These are phyloP conservation scores for Nesospiza acunhae DNA, from an alignment of 2,113 vertebrate genomes.

Conservation along the genomic window DNA sequence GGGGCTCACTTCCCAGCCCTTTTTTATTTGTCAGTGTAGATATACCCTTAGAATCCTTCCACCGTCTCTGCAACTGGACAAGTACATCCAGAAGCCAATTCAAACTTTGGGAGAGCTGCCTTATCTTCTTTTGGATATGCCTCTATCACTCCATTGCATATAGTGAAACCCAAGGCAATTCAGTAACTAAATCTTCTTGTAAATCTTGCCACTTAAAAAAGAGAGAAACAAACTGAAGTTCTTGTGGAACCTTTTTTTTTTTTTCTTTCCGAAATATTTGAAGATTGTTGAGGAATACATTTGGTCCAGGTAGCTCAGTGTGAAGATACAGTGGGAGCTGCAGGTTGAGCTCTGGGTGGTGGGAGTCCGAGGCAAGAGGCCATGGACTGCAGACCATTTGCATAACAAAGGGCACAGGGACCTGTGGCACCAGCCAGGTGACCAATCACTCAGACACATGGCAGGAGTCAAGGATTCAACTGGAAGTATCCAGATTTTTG, in stretches of 20 bases:
- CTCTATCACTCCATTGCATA: background rate
- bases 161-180: background rate
- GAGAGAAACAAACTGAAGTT: background rate
- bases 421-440: background rate
- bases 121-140: background rate
- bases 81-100: background rate
- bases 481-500: background rate
- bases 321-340: background rate
- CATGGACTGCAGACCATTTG: background rate
- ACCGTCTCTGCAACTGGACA: background rate
- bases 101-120: background rate
- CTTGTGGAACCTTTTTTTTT: background rate
- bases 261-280: background rate
- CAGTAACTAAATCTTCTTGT: background rate
- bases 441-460: background rate
- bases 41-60: background rate
- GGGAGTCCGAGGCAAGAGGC: background rate
- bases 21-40: background rate
- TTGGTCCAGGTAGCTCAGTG: background rate
- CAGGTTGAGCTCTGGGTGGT: background rate
- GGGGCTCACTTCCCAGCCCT: background rate
- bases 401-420: background rate
- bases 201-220: background rate
- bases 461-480: background rate
- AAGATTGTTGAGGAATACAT: background rate